These are phyloP conservation scores for Incurvaria masculella DNA, from an alignment of 2,888 invertebrate species.

Conservation along the genomic window DNA sequence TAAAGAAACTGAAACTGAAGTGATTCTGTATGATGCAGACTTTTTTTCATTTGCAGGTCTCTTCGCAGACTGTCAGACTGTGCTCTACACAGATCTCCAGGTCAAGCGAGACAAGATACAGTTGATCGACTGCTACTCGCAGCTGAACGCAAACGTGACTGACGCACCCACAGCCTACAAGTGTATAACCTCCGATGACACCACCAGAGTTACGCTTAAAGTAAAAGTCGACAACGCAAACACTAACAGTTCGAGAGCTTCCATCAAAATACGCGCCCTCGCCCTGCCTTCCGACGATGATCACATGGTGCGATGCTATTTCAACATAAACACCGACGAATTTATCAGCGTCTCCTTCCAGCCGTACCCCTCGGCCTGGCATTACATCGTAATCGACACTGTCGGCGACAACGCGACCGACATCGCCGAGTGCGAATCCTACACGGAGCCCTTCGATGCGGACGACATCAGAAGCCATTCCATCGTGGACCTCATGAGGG, in stretches of 20 bases:
- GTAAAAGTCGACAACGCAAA: conserved; percentile 38
- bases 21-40: conserved; percentile 10
- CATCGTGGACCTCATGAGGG: conserved; percentile 39
- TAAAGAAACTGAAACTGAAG: too few relatives aligned
- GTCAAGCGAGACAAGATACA: conserved; percentile 44
- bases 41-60: conserved; percentile 56
- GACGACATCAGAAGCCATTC: conserved; percentile 31
- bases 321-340: conserved; percentile 40
- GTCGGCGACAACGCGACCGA: conserved; percentile 25
- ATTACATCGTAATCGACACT: conserved; percentile 44
- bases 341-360: conserved; percentile 46
- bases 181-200: conserved; percentile 43
- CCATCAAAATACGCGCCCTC: conserved; percentile 48
- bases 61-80: conserved; percentile 62
- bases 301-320: conserved; percentile 43
- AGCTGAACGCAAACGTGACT: conserved; percentile 25
- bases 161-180: conserved; percentile 39
- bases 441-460: conserved; percentile 22
- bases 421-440: conserved; percentile 38
- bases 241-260: conserved; percentile 21
- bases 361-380: conserved; percentile 60
- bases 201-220: conserved; percentile 33
- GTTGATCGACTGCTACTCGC: conserved; percentile 33
- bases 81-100: conserved; percentile 62
- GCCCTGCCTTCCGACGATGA: conserved; percentile 52